These are phyloP conservation scores for Vimba vimba DNA, from an alignment of 2,113 vertebrate genomes.

Conservation along the genomic window DNA sequence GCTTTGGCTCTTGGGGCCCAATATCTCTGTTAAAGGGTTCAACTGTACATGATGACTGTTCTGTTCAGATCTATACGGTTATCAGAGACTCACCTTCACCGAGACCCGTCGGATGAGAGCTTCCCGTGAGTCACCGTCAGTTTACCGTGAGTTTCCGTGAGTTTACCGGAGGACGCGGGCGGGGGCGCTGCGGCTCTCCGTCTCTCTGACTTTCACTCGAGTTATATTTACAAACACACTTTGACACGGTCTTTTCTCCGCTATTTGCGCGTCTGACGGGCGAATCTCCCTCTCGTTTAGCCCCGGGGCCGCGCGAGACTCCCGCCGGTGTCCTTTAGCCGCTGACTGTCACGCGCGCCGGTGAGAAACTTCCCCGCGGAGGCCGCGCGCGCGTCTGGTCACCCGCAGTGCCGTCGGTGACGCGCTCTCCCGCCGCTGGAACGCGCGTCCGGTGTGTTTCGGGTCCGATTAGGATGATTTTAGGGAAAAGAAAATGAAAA, in stretches of 20 bases:
- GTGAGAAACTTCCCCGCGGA: slow-evolving; percentile 16
- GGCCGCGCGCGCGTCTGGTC: slow-evolving; percentile 24
- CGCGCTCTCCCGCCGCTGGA: neutral
- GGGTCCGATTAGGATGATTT: neutral
- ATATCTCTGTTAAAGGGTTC: no score
- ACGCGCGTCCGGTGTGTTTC: neutral
- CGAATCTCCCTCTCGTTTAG: neutral
- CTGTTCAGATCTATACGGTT: no score
- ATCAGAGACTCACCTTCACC: no score
- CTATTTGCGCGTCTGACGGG: neutral
- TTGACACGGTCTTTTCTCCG: neutral
- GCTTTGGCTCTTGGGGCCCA: no score
- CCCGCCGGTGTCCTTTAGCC: slow-evolving; percentile 8
- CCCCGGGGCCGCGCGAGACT: neutral
- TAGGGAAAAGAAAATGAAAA: neutral
- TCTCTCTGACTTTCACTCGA: neutral
- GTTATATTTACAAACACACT: neutral
- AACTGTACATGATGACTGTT: no score
- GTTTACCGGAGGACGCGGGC: slow-evolving; percentile 14
- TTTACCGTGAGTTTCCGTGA: neutral
- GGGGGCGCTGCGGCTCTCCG: slow-evolving; percentile 4
- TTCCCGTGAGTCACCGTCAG: no score
- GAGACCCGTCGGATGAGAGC: no score
- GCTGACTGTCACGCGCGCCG: slow-evolving; percentile 22
- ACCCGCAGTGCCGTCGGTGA: neutral